Evolutionary conservation across 2,113 vertebrate species (phyloP), one percentile per base, ranked within the genome.

Genomic region (Prionailurus viverrinus): DNA sequence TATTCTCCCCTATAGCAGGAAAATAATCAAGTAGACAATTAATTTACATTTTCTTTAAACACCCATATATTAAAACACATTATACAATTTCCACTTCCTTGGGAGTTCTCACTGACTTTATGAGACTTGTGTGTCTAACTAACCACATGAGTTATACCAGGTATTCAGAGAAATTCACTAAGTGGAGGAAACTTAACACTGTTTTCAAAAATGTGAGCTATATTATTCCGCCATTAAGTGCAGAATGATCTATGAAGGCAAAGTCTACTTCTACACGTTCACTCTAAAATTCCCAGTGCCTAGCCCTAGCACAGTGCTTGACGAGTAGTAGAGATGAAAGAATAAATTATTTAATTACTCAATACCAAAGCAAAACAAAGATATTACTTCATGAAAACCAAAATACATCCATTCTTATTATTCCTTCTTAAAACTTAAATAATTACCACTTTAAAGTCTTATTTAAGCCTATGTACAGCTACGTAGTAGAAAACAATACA

Each of bases 21-120:
- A 91, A 95, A 96, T 92, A 97, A 93, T 94, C 79, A 97, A 96
- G 78, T 83, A 76, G 87, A 53, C 33, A 92, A 86, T 90, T 96
- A 97, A 93, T 95, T 89, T 73, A 76, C 12, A 58, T 80, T 33
- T 45, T 81, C 39, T 87, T 94, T 84, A 98, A 82, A 89, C 2
- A 83, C 23, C 14, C 33, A 74, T 25, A 7, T 95, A 86, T n/a
- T 82, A 92, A 85, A 9, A 81, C 16, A 78, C 25, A 94, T 82
- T 74, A 53, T 86, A 36, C 1, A 93, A 61, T 51, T 95, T 25
- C 45, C 11, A 55, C 95, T 97, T 97, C 8, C 63, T 89, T 96
- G 9, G 2, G 4, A 83, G 27, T 81, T 92, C 68, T 94, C 48
- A 74, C 25, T 81, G 41, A 80, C 16, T 85, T 84, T 92, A 33